These are phyloP conservation scores for Mycetomoellerius zeteki DNA, from an alignment of 1,140 invertebrate genomes.

Conservation along the genomic window DNA sequence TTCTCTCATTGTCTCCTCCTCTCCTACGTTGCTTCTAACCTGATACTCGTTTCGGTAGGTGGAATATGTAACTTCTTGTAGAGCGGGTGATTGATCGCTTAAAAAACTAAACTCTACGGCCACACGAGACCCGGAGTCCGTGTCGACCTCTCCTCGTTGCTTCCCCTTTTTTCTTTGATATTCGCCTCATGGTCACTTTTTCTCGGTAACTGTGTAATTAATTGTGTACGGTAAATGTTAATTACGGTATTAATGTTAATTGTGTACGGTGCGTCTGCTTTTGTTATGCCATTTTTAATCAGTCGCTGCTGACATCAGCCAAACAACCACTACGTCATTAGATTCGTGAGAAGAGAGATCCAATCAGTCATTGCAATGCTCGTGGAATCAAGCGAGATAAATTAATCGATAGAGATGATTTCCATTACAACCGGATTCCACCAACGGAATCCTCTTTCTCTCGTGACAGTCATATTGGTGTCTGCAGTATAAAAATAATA, in stretches of 20 bases:
- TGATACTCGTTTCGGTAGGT: constrained; percentile 73
- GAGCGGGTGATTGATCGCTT: constrained; percentile 82
- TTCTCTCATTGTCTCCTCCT: constrained; percentile 60
- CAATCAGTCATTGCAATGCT: constrained; percentile 57
- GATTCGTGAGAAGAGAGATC: constrained; percentile 53
- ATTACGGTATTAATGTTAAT: too few species aligned
- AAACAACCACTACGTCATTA: constrained; percentile 75
- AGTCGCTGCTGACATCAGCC: constrained; percentile 70
- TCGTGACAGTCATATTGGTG: constrained; percentile 5
- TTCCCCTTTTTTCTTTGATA: background rate
- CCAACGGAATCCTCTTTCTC: constrained; percentile 19
- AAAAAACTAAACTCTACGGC: constrained; percentile 78
- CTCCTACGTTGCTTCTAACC: constrained; percentile 38
- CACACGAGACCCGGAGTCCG: constrained; percentile 40
- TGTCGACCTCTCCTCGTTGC: constrained; percentile 30
- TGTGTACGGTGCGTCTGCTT: constrained; percentile 77
- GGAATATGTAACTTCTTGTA: constrained; percentile 80
- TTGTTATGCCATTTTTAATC: constrained; percentile 85
- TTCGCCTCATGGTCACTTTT: constrained; percentile 51
- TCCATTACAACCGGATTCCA: constrained; percentile 73
- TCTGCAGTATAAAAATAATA: background rate
- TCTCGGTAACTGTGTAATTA: constrained; percentile 75
- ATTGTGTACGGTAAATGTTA: constrained; percentile 45
- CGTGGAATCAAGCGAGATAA: constrained; percentile 81
- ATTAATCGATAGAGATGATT: constrained; percentile 81